Percentiles rank a stretch among this genome's conserved stretches.
Evolutionary conservation across 2,797 vertebrate genomes (phyloP).

Genomic region (Centroberyx gerrardi): DNA sequence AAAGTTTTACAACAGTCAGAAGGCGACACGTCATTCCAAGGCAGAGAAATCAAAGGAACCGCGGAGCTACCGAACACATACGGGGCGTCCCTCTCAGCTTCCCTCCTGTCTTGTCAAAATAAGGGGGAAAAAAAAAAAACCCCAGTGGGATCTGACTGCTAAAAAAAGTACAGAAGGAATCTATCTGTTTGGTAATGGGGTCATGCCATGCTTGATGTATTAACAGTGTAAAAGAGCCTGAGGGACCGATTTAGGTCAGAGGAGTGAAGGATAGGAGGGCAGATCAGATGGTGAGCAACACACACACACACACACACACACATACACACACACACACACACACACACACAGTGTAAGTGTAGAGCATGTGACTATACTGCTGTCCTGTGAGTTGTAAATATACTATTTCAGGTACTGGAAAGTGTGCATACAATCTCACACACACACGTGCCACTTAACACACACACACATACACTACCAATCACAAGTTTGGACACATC

Average conservation of each 20-base stretch:
- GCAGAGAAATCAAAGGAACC: too few relatives aligned
- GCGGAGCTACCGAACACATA: too few relatives aligned
- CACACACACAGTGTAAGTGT: background rate
- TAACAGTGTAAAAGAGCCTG: conserved; percentile 9
- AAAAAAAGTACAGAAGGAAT: background rate
- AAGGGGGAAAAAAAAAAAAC: background rate
- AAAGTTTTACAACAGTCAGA: too few relatives aligned
- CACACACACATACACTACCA: too few relatives aligned
- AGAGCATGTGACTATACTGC: too few relatives aligned
- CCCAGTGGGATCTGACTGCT: background rate
- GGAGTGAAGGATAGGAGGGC: background rate
- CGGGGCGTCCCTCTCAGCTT: too few relatives aligned
- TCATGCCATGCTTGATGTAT: conserved; percentile 4
- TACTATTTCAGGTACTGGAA: background rate
- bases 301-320: background rate
- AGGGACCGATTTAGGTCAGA: conserved; percentile 24
- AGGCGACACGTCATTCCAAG: too few relatives aligned
- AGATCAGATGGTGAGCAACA: background rate
- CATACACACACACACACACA: background rate
- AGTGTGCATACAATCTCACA: background rate
- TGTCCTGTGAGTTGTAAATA: background rate
- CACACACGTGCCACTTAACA: too few relatives aligned
- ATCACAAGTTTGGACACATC: too few relatives aligned
- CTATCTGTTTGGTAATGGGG: background rate
- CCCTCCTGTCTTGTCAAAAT: background rate